These are phyloP conservation scores for Nannospalax galili DNA, from an alignment of 2,113 vertebrate genomes.

Conservation along the genomic window DNA sequence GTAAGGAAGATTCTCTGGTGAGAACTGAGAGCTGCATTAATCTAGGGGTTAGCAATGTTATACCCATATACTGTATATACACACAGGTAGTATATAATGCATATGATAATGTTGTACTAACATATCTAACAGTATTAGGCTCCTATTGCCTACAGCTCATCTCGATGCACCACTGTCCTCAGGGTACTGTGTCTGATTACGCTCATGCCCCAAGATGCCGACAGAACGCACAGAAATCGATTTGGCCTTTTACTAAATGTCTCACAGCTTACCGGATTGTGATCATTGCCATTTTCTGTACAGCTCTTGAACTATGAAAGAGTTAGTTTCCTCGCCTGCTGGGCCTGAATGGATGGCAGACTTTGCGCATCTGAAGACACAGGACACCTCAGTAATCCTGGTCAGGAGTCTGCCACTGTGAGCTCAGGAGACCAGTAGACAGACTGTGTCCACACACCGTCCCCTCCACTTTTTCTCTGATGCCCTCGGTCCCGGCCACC, in stretches of 20 bases:
- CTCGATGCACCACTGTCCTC: background rate
- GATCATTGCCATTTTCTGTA: background rate
- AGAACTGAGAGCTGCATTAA: too few relatives aligned
- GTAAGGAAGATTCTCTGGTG: too few relatives aligned
- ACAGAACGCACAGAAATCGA: background rate
- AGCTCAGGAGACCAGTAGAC: background rate
- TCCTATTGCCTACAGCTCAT: background rate
- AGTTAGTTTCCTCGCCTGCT: background rate
- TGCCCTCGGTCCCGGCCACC: background rate
- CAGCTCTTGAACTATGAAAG: background rate
- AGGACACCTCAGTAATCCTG: background rate
- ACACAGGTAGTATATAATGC: too few relatives aligned
- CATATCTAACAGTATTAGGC: too few relatives aligned
- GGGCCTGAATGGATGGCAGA: background rate
- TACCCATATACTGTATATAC: too few relatives aligned
- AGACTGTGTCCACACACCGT: background rate
- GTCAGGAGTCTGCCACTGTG: background rate
- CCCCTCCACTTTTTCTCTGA: background rate
- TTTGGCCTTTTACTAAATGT: constrained; percentile 23
- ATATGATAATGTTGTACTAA: too few relatives aligned
- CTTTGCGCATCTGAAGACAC: background rate
- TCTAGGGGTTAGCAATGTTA: too few relatives aligned
- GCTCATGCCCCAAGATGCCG: background rate
- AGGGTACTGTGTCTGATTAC: background rate
- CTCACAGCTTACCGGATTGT: background rate